Base-by-base conservation (phyloP, 2,113 vertebrate species). In the Gracilinanus agilis region DNA sequence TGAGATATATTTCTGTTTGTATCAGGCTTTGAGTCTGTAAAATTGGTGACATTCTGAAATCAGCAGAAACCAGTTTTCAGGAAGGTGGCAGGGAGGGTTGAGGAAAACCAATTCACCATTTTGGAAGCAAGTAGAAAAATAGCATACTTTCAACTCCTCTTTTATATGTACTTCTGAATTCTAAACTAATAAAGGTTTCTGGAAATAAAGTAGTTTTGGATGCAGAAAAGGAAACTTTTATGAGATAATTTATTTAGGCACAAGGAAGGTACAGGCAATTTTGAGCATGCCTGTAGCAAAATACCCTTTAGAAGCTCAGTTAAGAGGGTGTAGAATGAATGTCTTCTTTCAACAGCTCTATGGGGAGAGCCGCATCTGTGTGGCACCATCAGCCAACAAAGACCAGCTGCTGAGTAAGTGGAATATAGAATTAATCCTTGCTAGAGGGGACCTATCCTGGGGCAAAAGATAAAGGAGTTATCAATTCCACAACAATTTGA, bases 1-100 rank as follows among this genome's bases (percentile, higher is more conserved):
- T 90, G 21, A 96, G 27, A 94, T 54, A 40, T 40, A 19, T 54
- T 93, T 21, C 23, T 53, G 53, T 94, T 96, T 88, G 25, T 21
- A 54, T 44, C 16, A 67, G 2, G 0, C 95, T 95, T 9, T 91
- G 89, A 94, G 7, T 2, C 44, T 90, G 55, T 95, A 88, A 90
- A n/a, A 83, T 83, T 9, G n/a, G 16, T 0, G 27, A 19, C 67
- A 83, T 83, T 83, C 67, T 83, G 19, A 40, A 40, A 83, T 83
- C n/a, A 23, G n/a, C n/a, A 83, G n/a, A 83, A 83, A 40, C 67
- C 67, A 83, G 34, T 75, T 75, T 75, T 75, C 34, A n/a, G 16
- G 67, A 19, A 83, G n/a, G n/a, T 40, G 34, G 34, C 19, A 13
- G 61, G 34, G 61, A n/a, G 34, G 61, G 29, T 40, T 83, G 19